These are phyloP conservation scores for Pachyseris speciosa DNA, from an alignment of 64 coral and sea anemone genomes.

Conservation along the genomic window DNA sequence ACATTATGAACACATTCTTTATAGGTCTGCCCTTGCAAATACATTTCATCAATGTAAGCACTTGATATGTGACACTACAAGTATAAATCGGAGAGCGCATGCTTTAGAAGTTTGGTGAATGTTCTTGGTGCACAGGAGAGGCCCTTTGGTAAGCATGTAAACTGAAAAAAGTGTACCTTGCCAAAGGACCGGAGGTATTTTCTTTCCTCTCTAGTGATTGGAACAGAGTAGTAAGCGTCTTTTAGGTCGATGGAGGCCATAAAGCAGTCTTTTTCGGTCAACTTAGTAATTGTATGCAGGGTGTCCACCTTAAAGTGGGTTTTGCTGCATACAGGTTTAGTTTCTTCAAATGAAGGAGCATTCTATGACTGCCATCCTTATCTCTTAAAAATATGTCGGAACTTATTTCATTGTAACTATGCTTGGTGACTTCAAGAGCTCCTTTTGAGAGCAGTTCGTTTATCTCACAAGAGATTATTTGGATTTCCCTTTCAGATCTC, in stretches of 20 bases:
- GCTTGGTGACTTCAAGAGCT: not conserved
- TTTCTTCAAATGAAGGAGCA: constrained; percentile 11
- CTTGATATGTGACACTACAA: not conserved
- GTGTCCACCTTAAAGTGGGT: constrained; percentile 3
- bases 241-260: not conserved
- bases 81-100: not conserved
- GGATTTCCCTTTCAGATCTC: constrained; percentile 6
- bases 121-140: not conserved
- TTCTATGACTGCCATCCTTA: constrained; percentile 10
- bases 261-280: not conserved
- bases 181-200: not conserved
- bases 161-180: not conserved
- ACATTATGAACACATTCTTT: constrained; percentile 6
- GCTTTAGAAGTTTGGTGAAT: constrained; percentile 54
- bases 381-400: constrained; percentile 3
- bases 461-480: constrained; percentile 14
- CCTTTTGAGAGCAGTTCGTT: constrained; percentile 2
- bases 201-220: not conserved
- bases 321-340: constrained; percentile 6
- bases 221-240: not conserved
- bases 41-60: constrained; percentile 36
- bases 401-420: constrained; percentile 1
- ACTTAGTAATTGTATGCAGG: not conserved
- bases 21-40: constrained; percentile 40
- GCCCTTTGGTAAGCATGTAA: constrained; percentile 38